A percentile compares a stretch with the other conserved stretches of the same genome.
These are phyloP conservation scores for Ferrisia virgata DNA, from an alignment of 2,888 invertebrate genomes.

Conservation along the genomic window DNA sequence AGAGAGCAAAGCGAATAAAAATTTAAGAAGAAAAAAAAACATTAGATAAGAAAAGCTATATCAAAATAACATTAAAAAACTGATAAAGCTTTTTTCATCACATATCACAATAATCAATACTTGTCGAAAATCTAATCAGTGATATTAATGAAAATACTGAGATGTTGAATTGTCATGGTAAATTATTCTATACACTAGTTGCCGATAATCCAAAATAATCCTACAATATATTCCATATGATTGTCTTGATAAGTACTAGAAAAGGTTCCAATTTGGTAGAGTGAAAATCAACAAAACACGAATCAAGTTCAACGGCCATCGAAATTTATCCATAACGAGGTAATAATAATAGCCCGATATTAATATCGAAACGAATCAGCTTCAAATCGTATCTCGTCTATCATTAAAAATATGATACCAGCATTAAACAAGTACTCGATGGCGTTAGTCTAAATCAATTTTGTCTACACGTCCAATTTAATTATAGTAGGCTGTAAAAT, in stretches of 20 bases:
- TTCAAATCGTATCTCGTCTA: background rate
- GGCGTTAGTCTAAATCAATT: slow-evolving; percentile 20
- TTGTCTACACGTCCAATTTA: background rate
- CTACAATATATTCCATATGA: no score
- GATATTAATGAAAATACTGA: slow-evolving; percentile 16
- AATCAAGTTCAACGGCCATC: slow-evolving; percentile 15
- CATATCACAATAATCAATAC: slow-evolving; percentile 32
- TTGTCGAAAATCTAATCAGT: background rate
- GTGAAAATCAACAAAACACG: background rate
- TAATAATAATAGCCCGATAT: slow-evolving; percentile 5
- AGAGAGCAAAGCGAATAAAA: slow-evolving; percentile 31
- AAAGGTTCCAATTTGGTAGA: background rate
- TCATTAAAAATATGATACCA: slow-evolving; percentile 16
- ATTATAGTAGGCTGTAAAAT: slow-evolving; percentile 1
- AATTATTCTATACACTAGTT: background rate
- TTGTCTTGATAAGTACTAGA: background rate
- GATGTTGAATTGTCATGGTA: slow-evolving; percentile 9
- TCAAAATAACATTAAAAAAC: slow-evolving; percentile 31
- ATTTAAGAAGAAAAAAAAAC: slow-evolving; percentile 1
- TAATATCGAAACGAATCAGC: background rate
- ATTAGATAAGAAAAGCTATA: slow-evolving; percentile 12
- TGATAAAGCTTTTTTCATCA: slow-evolving; percentile 33
- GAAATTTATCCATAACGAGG: background rate
- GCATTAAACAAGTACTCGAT: slow-evolving; percentile 5
- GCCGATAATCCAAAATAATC: background rate